Base-by-base conservation (phyloP, 2,797 vertebrate genomes). In the Sebastes itinus region DNA sequence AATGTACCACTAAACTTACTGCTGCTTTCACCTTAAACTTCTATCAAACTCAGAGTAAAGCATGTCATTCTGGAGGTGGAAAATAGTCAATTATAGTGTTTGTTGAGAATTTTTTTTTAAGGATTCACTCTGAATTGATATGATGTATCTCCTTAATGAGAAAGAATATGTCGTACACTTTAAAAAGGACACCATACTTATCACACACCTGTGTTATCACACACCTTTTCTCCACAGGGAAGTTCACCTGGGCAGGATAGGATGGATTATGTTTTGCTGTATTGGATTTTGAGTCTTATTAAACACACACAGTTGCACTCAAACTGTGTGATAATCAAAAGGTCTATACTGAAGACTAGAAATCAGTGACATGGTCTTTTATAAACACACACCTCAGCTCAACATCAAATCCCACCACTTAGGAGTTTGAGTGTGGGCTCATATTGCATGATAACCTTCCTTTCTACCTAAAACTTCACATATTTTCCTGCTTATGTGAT, bases 391-490 rank as follows among this genome's bases (percentile, higher is more conserved):
- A 38, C 35, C 35, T 46, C 3, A 2, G 52, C 56, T 65, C 56
- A 46, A 74, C 52, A 35, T 75, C 49, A 66, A 33, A 74, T 83
- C 80, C 61, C 13, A 46, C 56, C 52, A 73, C 46, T 71, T 63
- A 72, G 23, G 33, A 67, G 62, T 70, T 55, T 25, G 27, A 61
- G 55, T 70, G 73, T 28, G 80, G 67, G 30, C 67, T 58, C 25
- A 46, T 62, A 28, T 70, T 67, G 27, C 54, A 28, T 4, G 23
- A 9, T 28, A 55, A 27, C 66, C 62, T 33, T 67, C 16, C 75
- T 66, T 80, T 61, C 72, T 20, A 28, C 10, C 42, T 55, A 56
- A 58, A 38, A 30, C 18, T 30, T 27, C 5, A 23, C 20, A 52
- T 18, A 27, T 67, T 23, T 42, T 71, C 77, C 33, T 7, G 8